phyloP scores from a whole-genome alignment of 2,113 vertebrate genomes.

The Nasalis larvatus region DNA sequence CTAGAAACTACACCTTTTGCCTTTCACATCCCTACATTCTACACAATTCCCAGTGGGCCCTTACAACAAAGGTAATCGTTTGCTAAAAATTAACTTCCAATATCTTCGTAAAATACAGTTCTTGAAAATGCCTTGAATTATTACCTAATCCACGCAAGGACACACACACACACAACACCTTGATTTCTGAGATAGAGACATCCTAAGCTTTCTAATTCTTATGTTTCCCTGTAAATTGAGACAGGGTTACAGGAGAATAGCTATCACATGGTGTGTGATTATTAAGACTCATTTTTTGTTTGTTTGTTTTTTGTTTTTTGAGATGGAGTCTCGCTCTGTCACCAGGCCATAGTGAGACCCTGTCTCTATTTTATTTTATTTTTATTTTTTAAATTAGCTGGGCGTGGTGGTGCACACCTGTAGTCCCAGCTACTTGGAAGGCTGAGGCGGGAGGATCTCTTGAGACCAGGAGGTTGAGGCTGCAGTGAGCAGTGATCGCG shows the following conservation, averaged over 20 bases:
- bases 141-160: neutral
- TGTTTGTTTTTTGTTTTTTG: too few relatives aligned
- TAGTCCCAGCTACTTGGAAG: too few relatives aligned
- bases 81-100: neutral
- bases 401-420: too few relatives aligned
- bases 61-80: neutral
- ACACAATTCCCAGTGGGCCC: neutral
- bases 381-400: too few relatives aligned
- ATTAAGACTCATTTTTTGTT: neutral
- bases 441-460: too few relatives aligned
- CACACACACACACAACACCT: neutral
- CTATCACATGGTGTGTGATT: neutral
- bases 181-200: neutral
- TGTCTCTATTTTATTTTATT: too few relatives aligned
- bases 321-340: too few relatives aligned
- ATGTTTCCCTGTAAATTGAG: conserved; percentile 8
- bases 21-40: neutral
- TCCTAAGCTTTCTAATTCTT: conserved; percentile 7
- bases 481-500: too few relatives aligned
- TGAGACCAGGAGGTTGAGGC: too few relatives aligned
- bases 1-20: neutral
- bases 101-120: neutral
- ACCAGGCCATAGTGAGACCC: too few relatives aligned
- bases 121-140: neutral
- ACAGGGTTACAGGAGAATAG: neutral